These are phyloP conservation scores for Oasisia sp. DNA, from an alignment of 2,888 invertebrate species.

Conservation along the genomic window DNA sequence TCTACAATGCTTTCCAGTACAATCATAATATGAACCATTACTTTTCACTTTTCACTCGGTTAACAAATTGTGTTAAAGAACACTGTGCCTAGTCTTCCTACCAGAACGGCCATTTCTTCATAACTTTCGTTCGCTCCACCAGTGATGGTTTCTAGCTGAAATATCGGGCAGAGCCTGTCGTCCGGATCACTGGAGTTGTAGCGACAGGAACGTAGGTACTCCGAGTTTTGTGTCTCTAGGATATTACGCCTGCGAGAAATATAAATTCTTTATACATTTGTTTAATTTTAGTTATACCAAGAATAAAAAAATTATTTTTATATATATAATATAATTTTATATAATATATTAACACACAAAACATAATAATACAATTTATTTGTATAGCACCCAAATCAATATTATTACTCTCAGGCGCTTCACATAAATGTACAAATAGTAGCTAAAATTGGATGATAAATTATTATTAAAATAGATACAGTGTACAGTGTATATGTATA, in stretches of 20 bases:
- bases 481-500: too few relatives aligned
- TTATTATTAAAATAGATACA: too few relatives aligned
- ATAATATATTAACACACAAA: too few relatives aligned
- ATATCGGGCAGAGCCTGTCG: conserved; percentile 61
- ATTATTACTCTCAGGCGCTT: too few relatives aligned
- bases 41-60: too few relatives aligned
- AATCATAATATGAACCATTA: too few relatives aligned
- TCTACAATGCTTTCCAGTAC: too few relatives aligned
- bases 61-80: background rate
- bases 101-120: conserved; percentile 53
- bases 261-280: background rate
- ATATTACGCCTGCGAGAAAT: conserved; percentile 56
- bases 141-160: conserved; percentile 55
- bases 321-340: too few relatives aligned
- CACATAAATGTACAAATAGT: too few relatives aligned
- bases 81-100: conserved; percentile 30
- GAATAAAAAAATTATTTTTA: background rate
- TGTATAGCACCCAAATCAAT: too few relatives aligned
- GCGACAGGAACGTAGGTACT: conserved; percentile 52
- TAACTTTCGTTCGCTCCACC: conserved; percentile 46
- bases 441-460: too few relatives aligned
- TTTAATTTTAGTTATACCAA: background rate
- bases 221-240: conserved; percentile 45
- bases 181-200: conserved; percentile 47
- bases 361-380: too few relatives aligned